Evolutionary conservation across 2,888 invertebrate species (phyloP), one percentile per base, ranked within the genome.

Genomic region (Ennomos fuscantarius): DNA sequence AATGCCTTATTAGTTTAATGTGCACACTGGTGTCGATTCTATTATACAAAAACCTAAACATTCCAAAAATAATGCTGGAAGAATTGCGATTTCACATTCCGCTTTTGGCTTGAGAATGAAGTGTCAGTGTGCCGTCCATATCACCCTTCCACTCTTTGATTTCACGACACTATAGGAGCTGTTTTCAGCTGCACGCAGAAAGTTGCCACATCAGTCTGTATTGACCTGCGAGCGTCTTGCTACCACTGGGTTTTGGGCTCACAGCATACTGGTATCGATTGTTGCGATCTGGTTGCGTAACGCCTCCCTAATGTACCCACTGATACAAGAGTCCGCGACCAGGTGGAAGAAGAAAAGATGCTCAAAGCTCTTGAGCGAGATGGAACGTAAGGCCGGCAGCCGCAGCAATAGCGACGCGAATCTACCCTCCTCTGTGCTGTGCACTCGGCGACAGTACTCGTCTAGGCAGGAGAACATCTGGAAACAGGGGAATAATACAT

Each of bases 291-390:
- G 96, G 65, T 76, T 81, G 55, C 88, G 79, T 59, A 98, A 93
- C 92, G 97, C 95, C 74, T 97, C 96, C 69, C 94, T 94, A 60
- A 98, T 94, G 86, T 97, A 97, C 47, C 95, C 95, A 80, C 97
- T 96, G 78, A 99, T 95, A 65, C 95, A 96, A 60, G 95, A 95
- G 72, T 98, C 97, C 36, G 97, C 97, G 74, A 98, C 96, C 62
- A 99, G 94, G 81, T 97, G 96, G 93, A 97, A 98, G 94, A 97
- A 98, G 93, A 98, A 99, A 67, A 99, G 94, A 88, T 98, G 97
- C 87, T 99, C 99, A 78, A 97, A 94, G 91, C 98, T 98, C 91
- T 98, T 98, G 47, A 99, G 95, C 55, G 97, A 97, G 78, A 98
- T 98, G 66, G 97, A 97, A 60, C 98, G 94, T 44, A 98, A 93